These are phyloP conservation scores for Pheosia tremula DNA, from an alignment of 2,888 invertebrate genomes.

Conservation along the genomic window DNA sequence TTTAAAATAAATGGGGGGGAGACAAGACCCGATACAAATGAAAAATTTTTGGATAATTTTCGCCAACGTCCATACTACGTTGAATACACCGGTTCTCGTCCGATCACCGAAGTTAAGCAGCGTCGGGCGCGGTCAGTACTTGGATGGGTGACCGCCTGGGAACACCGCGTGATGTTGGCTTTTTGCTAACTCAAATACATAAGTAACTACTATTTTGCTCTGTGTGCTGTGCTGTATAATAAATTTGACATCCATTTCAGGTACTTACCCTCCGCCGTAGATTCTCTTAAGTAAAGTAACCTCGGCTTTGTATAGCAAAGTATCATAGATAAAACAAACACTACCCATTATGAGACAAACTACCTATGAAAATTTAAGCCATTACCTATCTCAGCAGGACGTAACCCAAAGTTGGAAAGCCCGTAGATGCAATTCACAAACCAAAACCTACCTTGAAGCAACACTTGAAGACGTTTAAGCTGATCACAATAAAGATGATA, in stretches of 20 bases:
- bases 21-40: neutral
- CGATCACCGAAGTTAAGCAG: constrained; percentile 57
- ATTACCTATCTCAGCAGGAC: constrained; percentile 73
- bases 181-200: constrained; percentile 6
- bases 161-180: constrained; percentile 56
- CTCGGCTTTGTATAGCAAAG: neutral
- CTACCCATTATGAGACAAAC: constrained; percentile 34
- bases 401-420: constrained; percentile 68
- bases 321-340: constrained; percentile 34
- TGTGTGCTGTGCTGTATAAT: too few species aligned
- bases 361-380: constrained; percentile 57
- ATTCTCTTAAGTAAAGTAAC: too few species aligned
- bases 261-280: too few species aligned
- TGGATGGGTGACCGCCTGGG: constrained; percentile 75
- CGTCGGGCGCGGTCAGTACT: constrained; percentile 70
- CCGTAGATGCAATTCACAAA: constrained; percentile 39
- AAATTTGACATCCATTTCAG: too few species aligned
- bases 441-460: neutral
- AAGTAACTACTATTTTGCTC: too few species aligned
- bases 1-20: too few species aligned
- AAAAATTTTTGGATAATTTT: neutral
- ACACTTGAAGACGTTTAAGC: neutral
- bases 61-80: constrained; percentile 23
- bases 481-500: neutral
- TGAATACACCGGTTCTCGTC: constrained; percentile 18